These are phyloP conservation scores for Neocrepidodera transversa DNA, from an alignment of 2,888 invertebrate genomes.

Conservation along the genomic window DNA sequence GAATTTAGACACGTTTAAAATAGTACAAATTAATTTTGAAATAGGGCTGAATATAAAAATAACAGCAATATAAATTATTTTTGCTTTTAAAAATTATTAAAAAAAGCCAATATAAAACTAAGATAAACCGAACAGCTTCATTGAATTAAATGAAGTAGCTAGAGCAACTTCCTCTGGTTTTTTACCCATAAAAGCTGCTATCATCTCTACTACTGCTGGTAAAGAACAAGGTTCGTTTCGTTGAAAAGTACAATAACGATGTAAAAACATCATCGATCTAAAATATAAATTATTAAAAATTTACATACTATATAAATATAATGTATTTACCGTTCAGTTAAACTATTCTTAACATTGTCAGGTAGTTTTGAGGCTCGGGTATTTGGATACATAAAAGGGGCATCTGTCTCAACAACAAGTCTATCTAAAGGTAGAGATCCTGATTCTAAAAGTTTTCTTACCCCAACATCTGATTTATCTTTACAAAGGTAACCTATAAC, in stretches of 20 bases:
- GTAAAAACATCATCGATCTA: constrained; percentile 81
- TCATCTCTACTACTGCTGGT: constrained; percentile 91
- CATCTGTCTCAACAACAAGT: constrained; percentile 89
- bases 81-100: too few relatives aligned
- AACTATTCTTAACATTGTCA: constrained; percentile 82
- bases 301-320: neutral
- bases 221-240: constrained; percentile 95
- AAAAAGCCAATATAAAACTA: constrained; percentile 60
- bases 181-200: constrained; percentile 88
- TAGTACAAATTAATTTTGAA: constrained; percentile 9
- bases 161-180: constrained; percentile 89
- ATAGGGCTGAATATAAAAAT: constrained; percentile 22
- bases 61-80: constrained; percentile 9
- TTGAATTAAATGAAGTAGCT: constrained; percentile 89
- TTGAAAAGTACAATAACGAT: constrained; percentile 93
- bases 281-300: constrained; percentile 38
- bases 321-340: constrained; percentile 76
- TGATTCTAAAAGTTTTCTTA: constrained; percentile 81
- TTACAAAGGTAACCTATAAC: constrained; percentile 80
- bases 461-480: constrained; percentile 91
- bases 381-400: constrained; percentile 96
- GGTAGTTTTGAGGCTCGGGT: constrained; percentile 92
- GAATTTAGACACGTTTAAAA: neutral
- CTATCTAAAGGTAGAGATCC: constrained; percentile 83
- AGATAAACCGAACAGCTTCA: constrained; percentile 87